A percentile compares a stretch with the other conserved stretches of the same genome.
phyloP scores from a whole-genome alignment of 2,113 vertebrate species.

The Azemiops feae region DNA sequence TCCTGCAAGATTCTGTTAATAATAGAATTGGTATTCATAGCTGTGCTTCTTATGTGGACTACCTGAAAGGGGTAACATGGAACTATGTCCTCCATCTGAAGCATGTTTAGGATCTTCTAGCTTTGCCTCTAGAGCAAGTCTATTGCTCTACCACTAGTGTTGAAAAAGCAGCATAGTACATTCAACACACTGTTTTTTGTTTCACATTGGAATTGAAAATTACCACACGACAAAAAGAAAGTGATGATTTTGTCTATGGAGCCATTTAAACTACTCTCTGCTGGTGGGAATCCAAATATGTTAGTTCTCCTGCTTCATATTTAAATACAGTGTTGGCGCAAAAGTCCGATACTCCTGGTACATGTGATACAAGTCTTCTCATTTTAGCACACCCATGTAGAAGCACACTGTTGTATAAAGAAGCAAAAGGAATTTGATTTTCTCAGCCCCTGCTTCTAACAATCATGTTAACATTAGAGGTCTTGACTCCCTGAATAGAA shows the following conservation, averaged over 20 bases:
- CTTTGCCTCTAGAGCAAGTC: neutral
- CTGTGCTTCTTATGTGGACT: neutral
- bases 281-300: neutral
- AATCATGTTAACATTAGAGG: neutral
- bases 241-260: neutral
- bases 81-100: neutral
- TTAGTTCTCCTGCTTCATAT: neutral
- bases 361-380: neutral
- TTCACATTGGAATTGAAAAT: slow-evolving; percentile 6
- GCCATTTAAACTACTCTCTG: neutral
- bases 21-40: neutral
- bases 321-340: neutral
- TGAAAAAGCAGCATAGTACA: neutral
- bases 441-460: neutral
- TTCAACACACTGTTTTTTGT: slow-evolving; percentile 7
- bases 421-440: neutral
- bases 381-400: neutral
- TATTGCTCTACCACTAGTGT: neutral
- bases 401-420: neutral
- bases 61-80: neutral
- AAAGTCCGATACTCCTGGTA: neutral
- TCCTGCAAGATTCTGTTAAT: neutral
- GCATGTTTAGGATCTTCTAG: neutral
- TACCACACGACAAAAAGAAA: neutral
- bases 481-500: neutral